Base-by-base conservation (phyloP, 2,888 invertebrate genomes). In the Julus scanicus region DNA sequence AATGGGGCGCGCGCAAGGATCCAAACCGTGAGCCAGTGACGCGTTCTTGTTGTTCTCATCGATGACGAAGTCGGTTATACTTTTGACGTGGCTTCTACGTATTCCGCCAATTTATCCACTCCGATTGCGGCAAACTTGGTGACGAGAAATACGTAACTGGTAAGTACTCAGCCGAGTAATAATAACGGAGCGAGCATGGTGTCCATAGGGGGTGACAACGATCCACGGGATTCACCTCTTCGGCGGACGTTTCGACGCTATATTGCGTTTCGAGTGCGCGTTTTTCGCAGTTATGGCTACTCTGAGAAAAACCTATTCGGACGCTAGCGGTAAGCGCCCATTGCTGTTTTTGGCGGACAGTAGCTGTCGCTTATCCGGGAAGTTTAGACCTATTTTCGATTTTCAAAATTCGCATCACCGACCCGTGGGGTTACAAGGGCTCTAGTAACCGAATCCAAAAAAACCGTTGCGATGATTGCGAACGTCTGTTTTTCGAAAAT, bases 91-190 rank as follows among this genome's bases (percentile, higher is more conserved):
- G 89, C 89, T 89, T 89, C 89, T 96, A 96, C 96, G 96, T 96
- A 96, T 95, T 94, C 91, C 95, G 95, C 95, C 95, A 95, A 95
- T 95, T 96, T 96, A 95, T 96, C 96, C 96, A 96, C 95, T 96
- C 96, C 95, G 95, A 95, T 95, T 95, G 95, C 96, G 95, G 96
- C 95, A 96, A 95, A 96, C 94, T 95, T 95, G 95, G 84, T 96
- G 96, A 96, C 96, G 96, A 96, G 95, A 95, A 96, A 96, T 96
- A 96, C 96, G 96, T 96, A 96, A 96, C 96, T 91, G 92, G 92
- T 92, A 92, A 92, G 92, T 92, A 92, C 91, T 86, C 84, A 84
- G 44, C 84, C 84, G 84, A 37, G 84, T 84, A 84, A 91, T 91
- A 90, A 90, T 91, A 87, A 87, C 53, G 48, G 86, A 87, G 39